Base-by-base conservation (phyloP, 92 coral and sea anemone genomes). In the Porites cylindrica region DNA sequence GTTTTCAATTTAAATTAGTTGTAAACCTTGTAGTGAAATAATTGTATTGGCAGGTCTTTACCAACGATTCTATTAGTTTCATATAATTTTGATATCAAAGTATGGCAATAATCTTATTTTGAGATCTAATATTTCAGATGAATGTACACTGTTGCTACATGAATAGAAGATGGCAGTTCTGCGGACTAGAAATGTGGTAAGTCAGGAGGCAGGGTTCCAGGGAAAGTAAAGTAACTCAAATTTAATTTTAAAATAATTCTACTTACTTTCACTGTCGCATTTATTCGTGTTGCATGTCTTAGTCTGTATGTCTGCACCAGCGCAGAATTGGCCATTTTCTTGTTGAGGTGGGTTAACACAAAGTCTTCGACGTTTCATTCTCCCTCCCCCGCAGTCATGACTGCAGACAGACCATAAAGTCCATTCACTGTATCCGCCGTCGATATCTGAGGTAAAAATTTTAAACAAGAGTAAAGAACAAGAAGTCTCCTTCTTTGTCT, bases 381-480 rank as follows among this genome's bases (percentile, higher is more conserved):
- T 58, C 10, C 81, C 81, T 58, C 68, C 66, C 24, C 81, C 68
- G 38, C 81, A 77, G 20, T 51, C 60, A 7, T 77, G 81, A 24
- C 68, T 58, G 53, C 81, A 77, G 21, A 3, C 20, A 0, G 81
- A 77, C 81, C 81, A 77, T 9, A 14, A 52, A 12, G 81, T 77
- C 81, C 81, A 77, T 51, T 58, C 8, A 51, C 62, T 77, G 53
- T 77, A 77, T 77, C 81, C 81, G n/a, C 81, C 81, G 24, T 77
- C 81, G 17, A 58, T 61, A 77, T 59, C 81, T 77, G 43, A 24
- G 54, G 16, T 52, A 6, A 51, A 18, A 51, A 14, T 10, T 56
- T 56, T 54, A 2, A 54, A 54, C 0, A 1, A 54, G 11, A 10
- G 61, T 56, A 10, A 56, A 56, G 8, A 14, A 56, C 14, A 56